Percentiles rank a stretch among this genome's conserved stretches.
Evolutionary conservation across 2,797 vertebrate species (phyloP).

Genomic region (Tolypeutes matacus): DNA sequence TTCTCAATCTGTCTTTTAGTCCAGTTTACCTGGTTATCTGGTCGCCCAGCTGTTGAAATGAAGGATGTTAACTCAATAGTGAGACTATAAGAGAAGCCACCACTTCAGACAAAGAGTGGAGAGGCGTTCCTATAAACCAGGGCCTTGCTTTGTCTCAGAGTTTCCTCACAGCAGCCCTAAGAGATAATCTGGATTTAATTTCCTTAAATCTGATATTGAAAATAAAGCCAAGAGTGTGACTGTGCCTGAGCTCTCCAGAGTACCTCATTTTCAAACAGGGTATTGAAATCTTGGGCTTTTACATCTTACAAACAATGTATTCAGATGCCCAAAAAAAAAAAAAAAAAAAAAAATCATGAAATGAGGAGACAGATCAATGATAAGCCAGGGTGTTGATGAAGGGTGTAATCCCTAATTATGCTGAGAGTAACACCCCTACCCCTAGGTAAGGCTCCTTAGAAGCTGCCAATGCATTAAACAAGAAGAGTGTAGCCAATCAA

Average conservation of each 20-base stretch:
- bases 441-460: background rate
- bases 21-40: background rate
- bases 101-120: background rate
- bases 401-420: background rate
- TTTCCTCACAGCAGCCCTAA: background rate
- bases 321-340: constrained; percentile 13
- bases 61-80: constrained; percentile 38
- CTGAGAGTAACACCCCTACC: background rate
- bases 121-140: no score
- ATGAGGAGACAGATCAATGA: constrained; percentile 6
- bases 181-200: constrained; percentile 11
- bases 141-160: background rate
- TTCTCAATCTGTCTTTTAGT: constrained; percentile 62
- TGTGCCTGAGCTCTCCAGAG: background rate
- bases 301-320: background rate
- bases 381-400: constrained; percentile 20
- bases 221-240: constrained; percentile 45
- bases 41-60: constrained; percentile 27
- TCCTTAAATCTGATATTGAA: constrained; percentile 46
- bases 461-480: background rate
- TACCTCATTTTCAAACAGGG: constrained; percentile 32
- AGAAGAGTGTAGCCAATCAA: background rate
- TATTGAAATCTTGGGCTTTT: constrained; percentile 25
- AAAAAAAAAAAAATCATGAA: background rate
- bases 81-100: background rate